These are phyloP conservation scores for Pelvicachromis taeniatus DNA, from an alignment of 2,113 vertebrate genomes.

Conservation along the genomic window DNA sequence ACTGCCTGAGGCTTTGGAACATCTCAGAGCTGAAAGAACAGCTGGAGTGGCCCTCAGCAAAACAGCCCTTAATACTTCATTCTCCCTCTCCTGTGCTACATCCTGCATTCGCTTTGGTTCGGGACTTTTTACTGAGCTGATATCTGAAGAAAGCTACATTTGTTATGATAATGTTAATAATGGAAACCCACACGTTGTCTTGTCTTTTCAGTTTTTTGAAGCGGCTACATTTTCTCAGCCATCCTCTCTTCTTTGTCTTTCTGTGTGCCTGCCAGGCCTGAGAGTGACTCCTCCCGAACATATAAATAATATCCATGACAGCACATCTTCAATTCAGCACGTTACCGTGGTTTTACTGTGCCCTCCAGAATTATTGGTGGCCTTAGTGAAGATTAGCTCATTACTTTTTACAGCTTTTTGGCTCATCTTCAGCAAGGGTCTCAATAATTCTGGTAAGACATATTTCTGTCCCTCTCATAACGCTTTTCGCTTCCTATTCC, in stretches of 20 bases:
- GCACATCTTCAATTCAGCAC: conserved; percentile 20
- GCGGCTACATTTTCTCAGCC: not conserved
- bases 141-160: not conserved
- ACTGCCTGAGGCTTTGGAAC: conserved; percentile 5
- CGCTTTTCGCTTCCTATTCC: not conserved
- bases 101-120: not conserved
- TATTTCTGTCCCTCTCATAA: conserved; percentile 9
- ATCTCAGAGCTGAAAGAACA: conserved; percentile 11
- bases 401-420: conserved; percentile 53
- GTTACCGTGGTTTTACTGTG: conserved; percentile 24
- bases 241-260: not conserved
- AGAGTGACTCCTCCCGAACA: conserved; percentile 7
- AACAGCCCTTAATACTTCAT: not conserved
- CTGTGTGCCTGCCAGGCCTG: not conserved
- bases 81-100: not conserved
- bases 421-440: conserved; percentile 32
- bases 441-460: conserved; percentile 35
- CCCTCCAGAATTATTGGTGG: conserved; percentile 45
- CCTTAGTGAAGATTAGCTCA: conserved; percentile 54
- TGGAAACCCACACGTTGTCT: not conserved
- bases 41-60: conserved; percentile 22
- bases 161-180: not conserved
- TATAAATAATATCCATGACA: conserved; percentile 43
- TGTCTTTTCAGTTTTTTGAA: not conserved
- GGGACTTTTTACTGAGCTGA: not conserved